Conservation (phyloP, 2,888 invertebrate species). For the Leptopilina myrica region DNA sequence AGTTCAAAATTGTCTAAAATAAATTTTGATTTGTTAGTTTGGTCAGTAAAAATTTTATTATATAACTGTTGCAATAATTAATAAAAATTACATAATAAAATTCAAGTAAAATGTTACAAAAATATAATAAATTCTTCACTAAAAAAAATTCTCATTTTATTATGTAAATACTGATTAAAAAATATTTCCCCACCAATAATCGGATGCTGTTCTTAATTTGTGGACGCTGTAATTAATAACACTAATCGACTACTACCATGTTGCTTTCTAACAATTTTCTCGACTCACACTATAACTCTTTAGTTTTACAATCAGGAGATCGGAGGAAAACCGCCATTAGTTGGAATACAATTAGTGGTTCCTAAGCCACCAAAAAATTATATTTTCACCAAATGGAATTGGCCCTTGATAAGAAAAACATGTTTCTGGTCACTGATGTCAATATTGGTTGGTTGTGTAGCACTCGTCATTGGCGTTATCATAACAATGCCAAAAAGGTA, state of each 20-base stretch:
- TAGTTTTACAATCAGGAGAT: slow-evolving; percentile 77
- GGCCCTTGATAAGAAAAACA: slow-evolving; percentile 86
- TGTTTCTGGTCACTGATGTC: slow-evolving; percentile 87
- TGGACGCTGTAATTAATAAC: slow-evolving; percentile 16
- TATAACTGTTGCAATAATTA: background rate
- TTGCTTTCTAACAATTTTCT: slow-evolving; percentile 58
- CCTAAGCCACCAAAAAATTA: slow-evolving; percentile 76
- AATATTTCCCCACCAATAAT: too few species aligned
- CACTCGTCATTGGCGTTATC: slow-evolving; percentile 85
- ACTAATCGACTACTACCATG: slow-evolving; percentile 58
- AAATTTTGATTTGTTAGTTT: too few species aligned
- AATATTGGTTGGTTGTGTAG: slow-evolving; percentile 84
- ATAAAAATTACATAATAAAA: background rate
- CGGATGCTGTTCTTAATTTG: background rate
- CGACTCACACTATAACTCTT: slow-evolving; percentile 58
- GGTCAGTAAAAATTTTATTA: background rate
- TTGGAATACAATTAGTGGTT: slow-evolving; percentile 75
- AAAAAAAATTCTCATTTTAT: background rate
- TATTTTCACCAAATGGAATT: slow-evolving; percentile 87
- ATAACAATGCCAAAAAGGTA: slow-evolving; percentile 82
- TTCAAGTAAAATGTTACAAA: background rate
- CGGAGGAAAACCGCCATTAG: slow-evolving; percentile 75
- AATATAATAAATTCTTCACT: background rate
- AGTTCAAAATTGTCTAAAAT: too few species aligned
- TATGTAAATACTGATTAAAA: too few species aligned